phyloP scores from a whole-genome alignment of 1,140 invertebrate species.

The Drosophila bifasciata region DNA sequence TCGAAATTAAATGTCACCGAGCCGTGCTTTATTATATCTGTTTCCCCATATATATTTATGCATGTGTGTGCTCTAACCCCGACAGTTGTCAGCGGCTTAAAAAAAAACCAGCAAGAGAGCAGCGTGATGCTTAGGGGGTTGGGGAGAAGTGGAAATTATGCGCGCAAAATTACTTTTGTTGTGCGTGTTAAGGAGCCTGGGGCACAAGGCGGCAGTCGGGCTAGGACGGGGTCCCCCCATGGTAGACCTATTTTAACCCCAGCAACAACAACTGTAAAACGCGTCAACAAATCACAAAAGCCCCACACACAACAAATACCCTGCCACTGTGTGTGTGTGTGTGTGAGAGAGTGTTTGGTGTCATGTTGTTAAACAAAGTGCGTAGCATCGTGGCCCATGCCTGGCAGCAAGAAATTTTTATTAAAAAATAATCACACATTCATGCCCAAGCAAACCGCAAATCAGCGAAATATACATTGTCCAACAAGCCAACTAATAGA shows the following conservation, averaged over 20 bases:
- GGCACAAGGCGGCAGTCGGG: conserved; percentile 41
- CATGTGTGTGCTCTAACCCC: conserved; percentile 36
- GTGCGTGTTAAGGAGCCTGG: conserved; percentile 46
- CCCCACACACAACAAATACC: conserved; percentile 59
- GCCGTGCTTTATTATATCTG: conserved; percentile 49
- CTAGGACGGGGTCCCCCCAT: conserved; percentile 8
- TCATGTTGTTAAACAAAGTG: conserved; percentile 78
- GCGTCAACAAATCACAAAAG: conserved; percentile 75
- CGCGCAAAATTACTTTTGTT: conserved; percentile 77
- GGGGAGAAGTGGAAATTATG: conserved; percentile 45
- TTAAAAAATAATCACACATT: conserved; percentile 80
- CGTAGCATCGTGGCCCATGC: conserved; percentile 64
- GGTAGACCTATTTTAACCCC: conserved; percentile 78
- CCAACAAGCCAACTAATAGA: not conserved
- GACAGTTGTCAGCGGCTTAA: conserved; percentile 77
- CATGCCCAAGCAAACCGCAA: conserved; percentile 36
- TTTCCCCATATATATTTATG: conserved; percentile 7
- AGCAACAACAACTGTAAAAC: conserved; percentile 46
- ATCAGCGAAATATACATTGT: conserved; percentile 41
- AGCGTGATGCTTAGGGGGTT: not conserved
- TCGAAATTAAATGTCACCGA: conserved; percentile 71
- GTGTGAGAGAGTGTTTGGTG: conserved; percentile 43
- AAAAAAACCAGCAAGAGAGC: conserved; percentile 21
- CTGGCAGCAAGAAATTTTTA: conserved; percentile 63
- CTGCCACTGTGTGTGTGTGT: conserved; percentile 18